Conservation (phyloP, 2,888 invertebrate genomes). For the Nezara viridula region DNA sequence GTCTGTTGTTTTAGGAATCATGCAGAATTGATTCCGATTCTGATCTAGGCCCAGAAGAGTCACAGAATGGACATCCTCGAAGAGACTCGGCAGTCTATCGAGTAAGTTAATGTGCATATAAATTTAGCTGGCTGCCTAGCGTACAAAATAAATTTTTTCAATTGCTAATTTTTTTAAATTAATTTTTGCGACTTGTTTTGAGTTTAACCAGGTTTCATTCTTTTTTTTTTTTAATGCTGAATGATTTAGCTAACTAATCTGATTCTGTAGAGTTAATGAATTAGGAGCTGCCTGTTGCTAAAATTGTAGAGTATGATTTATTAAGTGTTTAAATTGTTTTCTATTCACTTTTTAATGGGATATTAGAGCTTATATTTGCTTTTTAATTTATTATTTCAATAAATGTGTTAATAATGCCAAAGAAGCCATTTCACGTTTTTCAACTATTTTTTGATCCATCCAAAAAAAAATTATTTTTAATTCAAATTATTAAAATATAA, state of each 20-base stretch:
- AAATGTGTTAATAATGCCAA: background rate
- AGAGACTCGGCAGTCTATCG: slow-evolving; percentile 49
- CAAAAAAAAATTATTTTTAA: background rate
- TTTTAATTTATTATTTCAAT: background rate
- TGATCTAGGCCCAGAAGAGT: slow-evolving; percentile 88
- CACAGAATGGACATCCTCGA: slow-evolving; percentile 58
- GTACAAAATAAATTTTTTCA: background rate
- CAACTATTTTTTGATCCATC: background rate
- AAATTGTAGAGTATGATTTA: background rate
- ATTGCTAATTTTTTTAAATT: background rate
- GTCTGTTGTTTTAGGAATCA: slow-evolving; percentile 73
- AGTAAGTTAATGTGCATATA: slow-evolving; percentile 58
- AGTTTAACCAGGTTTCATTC: background rate
- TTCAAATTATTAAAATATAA: background rate
- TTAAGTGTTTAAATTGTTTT: background rate
- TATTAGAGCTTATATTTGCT: background rate
- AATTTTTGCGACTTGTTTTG: background rate
- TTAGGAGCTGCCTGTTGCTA: background rate
- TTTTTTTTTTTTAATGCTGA: background rate
- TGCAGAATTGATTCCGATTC: slow-evolving; percentile 87
- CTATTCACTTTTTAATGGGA: background rate
- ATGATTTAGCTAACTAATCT: background rate
- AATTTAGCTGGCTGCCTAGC: background rate
- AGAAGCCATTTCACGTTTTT: background rate
- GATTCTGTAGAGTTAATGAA: background rate